Evolutionary conservation across 2,797 vertebrate genomes (phyloP), one percentile per base, ranked within the genome.

Genomic region (Channallabes apus): DNA sequence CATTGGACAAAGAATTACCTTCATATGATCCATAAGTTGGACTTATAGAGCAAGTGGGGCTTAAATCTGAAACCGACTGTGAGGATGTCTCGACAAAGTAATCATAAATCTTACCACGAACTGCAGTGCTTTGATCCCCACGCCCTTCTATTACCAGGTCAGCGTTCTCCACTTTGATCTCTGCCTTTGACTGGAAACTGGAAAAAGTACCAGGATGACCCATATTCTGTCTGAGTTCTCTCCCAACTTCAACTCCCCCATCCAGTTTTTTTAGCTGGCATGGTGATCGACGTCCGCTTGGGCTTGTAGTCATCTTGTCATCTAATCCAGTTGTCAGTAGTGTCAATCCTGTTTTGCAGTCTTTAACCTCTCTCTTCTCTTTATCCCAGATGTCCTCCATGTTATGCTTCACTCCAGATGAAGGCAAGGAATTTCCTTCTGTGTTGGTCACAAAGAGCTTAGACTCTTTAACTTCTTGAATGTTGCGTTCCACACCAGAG

Each of bases 91-190:
- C 95, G 4, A 97, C 90, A 0, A 92, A 96, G 89, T 97, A 97
- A 68, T 98, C 94, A 0, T 98, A 98, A 87, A 98, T 96, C 88
- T 97, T 99, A 59, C 97, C 94, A 32, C 89, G 93, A 69, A 97
- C 92, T 54, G 85, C 89, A 82, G 93, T 84, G 27, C n/a, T 86
- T 82, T 86, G 76, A 0, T 93, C 90, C 80, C 90, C 91, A 7
- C 88, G 87, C 69, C 29, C 76, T 46, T 87, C 90, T 88, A 94
- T 46, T 0, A 92, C 4, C 24, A 97, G 88, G 89, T 95, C 90
- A 4, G 91, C 96, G 86, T 97, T 97, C 86, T 96, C 95, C 88
- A 97, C 94, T 84, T 91, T 95, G 85, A 98, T 94, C 92, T 95
- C 92, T 0, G 97, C 94, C 15, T 95, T 92, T 0, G 97, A 97